Evolutionary conservation across 53 echinoderm and acorn worm genomes (phyloP).

Genomic region (Antedon mediterranea): DNA sequence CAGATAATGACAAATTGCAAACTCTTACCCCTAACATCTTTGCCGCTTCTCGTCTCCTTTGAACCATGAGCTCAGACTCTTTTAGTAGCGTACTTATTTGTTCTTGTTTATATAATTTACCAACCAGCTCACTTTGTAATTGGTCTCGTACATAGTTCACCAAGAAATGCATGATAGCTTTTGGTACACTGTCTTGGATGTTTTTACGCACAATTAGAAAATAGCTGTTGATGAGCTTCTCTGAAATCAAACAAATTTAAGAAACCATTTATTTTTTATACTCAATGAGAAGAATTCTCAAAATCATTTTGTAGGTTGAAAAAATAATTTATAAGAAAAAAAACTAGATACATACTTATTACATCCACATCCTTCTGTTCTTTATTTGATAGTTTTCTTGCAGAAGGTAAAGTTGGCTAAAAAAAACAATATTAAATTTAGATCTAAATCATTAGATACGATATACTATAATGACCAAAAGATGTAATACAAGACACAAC

Average conservation of each 20-base stretch:
- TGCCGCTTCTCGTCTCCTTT: slow-evolving; percentile 87
- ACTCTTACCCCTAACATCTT: slow-evolving; percentile 80
- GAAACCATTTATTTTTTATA: neutral
- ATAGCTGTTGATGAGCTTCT: slow-evolving; percentile 82
- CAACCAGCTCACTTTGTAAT: slow-evolving; percentile 91
- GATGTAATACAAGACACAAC: neutral
- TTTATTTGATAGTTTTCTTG: slow-evolving; percentile 74
- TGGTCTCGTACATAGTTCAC: slow-evolving; percentile 85
- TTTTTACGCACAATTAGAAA: slow-evolving; percentile 97
- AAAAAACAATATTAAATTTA: neutral
- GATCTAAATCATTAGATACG: no score
- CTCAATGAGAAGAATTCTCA: neutral
- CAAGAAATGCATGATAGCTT: slow-evolving; percentile 97
- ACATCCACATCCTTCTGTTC: slow-evolving; percentile 97
- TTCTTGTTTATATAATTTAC: slow-evolving; percentile 84
- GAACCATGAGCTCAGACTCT: slow-evolving; percentile 94
- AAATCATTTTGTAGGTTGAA: neutral
- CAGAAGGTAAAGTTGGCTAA: slow-evolving; percentile 76
- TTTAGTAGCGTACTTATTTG: slow-evolving; percentile 66
- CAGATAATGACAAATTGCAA: neutral
- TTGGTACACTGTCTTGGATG: slow-evolving; percentile 97
- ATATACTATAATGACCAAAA: neutral
- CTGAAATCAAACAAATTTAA: slow-evolving; percentile 20
- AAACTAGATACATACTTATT: slow-evolving; percentile 70
- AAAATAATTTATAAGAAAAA: no score